Evolutionary conservation across 1,140 invertebrate species (phyloP).

Genomic region (Acromyrmex heyeri): DNA sequence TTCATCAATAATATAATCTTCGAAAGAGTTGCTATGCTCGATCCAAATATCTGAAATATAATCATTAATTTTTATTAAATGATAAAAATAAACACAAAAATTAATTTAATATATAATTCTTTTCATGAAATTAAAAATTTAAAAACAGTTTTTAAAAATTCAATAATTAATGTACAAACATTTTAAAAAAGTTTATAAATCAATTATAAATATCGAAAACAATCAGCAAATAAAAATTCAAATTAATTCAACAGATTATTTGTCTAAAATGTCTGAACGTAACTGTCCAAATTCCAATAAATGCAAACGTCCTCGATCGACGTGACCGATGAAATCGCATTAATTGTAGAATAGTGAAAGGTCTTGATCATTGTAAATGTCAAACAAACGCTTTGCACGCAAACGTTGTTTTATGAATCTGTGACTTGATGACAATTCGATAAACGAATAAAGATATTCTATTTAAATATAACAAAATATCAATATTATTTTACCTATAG

Average conservation of each 20-base stretch:
- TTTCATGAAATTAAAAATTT: neutral
- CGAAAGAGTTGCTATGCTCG: neutral
- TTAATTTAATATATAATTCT: neutral
- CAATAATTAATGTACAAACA: neutral
- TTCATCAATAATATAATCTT: neutral
- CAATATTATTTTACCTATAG: neutral
- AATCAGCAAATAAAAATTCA: neutral
- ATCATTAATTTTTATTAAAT: neutral
- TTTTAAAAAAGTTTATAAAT: neutral
- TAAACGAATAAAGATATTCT: neutral
- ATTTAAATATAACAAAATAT: neutral
- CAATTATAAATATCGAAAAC: neutral
- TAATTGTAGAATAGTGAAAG: slow-evolving; percentile 70
- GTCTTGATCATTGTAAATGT: slow-evolving; percentile 68
- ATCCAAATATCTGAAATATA: neutral
- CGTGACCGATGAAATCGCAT: slow-evolving; percentile 11
- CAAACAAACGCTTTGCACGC: slow-evolving; percentile 30
- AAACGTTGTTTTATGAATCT: slow-evolving; percentile 61
- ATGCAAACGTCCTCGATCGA: neutral
- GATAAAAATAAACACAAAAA: neutral
- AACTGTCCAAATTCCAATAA: slow-evolving; percentile 24
- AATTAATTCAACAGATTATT: neutral
- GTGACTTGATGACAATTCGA: slow-evolving; percentile 19
- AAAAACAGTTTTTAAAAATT: neutral
- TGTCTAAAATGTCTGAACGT: neutral